These are phyloP conservation scores for Mellilla xanthometata DNA, from an alignment of 2,888 invertebrate genomes.

Conservation along the genomic window DNA sequence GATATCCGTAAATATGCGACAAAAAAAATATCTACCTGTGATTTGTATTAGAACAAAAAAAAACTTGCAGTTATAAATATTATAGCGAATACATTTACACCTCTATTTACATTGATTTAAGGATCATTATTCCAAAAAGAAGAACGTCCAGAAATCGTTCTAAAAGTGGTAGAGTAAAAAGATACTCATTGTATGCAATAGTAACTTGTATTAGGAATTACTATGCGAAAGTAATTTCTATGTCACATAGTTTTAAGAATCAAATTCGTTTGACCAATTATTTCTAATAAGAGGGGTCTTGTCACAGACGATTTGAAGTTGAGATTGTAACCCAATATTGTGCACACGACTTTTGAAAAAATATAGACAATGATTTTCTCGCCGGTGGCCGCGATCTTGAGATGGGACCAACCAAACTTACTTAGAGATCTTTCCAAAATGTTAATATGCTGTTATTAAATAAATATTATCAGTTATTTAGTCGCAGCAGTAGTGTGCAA, in stretches of 20 bases:
- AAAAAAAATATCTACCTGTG: slow-evolving; percentile 67
- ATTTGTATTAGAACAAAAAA: slow-evolving; percentile 32
- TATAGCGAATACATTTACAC: neutral
- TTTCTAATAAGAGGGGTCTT: slow-evolving; percentile 29
- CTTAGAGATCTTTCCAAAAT: too few species aligned
- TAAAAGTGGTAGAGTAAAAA: slow-evolving; percentile 24
- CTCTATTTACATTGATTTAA: too few species aligned
- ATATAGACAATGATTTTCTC: slow-evolving; percentile 52
- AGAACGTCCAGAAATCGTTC: slow-evolving; percentile 15
- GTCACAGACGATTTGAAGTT: slow-evolving; percentile 43
- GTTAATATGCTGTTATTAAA: too few species aligned
- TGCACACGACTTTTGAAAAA: slow-evolving; percentile 63
- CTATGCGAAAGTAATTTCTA: slow-evolving; percentile 25
- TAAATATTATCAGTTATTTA: too few species aligned
- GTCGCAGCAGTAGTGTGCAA: too few species aligned
- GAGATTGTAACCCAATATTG: slow-evolving; percentile 65
- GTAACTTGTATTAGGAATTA: slow-evolving; percentile 27
- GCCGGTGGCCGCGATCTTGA: slow-evolving; percentile 43
- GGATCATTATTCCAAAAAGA: too few species aligned
- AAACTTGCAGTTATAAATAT: slow-evolving; percentile 9
- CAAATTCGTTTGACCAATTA: slow-evolving; percentile 24
- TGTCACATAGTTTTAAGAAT: slow-evolving; percentile 16
- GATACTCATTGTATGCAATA: slow-evolving; percentile 41
- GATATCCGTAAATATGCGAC: slow-evolving; percentile 55
- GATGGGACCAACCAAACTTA: neutral